phyloP scores from a whole-genome alignment of 2,113 vertebrate species.

The Oryzias woworae region DNA sequence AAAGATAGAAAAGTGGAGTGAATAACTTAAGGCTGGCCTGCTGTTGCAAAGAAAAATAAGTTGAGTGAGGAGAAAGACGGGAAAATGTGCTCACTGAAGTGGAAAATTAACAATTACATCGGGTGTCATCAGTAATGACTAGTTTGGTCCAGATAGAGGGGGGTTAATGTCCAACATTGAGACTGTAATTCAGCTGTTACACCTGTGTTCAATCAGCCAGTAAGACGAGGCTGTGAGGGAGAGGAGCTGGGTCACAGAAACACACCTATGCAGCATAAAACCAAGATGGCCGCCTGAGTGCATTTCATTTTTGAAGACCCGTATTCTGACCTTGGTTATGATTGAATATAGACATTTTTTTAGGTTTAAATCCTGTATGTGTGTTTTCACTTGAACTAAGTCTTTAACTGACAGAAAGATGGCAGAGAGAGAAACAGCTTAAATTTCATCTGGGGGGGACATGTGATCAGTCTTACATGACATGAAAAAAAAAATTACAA shows the following conservation, averaged over 20 bases:
- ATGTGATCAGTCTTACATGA: slow-evolving; percentile 1
- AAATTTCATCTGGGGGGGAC: slow-evolving; percentile 4
- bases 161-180: slow-evolving; percentile 87
- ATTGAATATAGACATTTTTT: slow-evolving; percentile 69
- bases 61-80: slow-evolving; percentile 66
- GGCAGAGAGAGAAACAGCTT: slow-evolving; percentile 22
- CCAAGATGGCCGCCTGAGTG: slow-evolving; percentile 86
- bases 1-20: slow-evolving; percentile 64
- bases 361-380: slow-evolving; percentile 28
- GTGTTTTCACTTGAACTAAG: slow-evolving; percentile 16
- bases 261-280: slow-evolving; percentile 79
- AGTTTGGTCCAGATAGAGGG: slow-evolving; percentile 92
- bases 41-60: slow-evolving; percentile 63
- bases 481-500: slow-evolving; percentile 3
- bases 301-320: slow-evolving; percentile 83
- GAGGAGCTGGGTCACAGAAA: slow-evolving; percentile 76
- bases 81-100: slow-evolving; percentile 90
- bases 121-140: slow-evolving; percentile 96
- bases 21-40: slow-evolving; percentile 85
- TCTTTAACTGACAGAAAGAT: slow-evolving; percentile 17
- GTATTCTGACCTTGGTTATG: slow-evolving; percentile 73
- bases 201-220: slow-evolving; percentile 88
- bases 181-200: slow-evolving; percentile 90
- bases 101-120: slow-evolving; percentile 99
- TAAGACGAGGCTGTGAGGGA: slow-evolving; percentile 74